Percentiles rank a stretch among this genome's conserved stretches.
These are phyloP conservation scores for Microctenopoma steveboyesi DNA, from an alignment of 2,797 vertebrate species.

Conservation along the genomic window DNA sequence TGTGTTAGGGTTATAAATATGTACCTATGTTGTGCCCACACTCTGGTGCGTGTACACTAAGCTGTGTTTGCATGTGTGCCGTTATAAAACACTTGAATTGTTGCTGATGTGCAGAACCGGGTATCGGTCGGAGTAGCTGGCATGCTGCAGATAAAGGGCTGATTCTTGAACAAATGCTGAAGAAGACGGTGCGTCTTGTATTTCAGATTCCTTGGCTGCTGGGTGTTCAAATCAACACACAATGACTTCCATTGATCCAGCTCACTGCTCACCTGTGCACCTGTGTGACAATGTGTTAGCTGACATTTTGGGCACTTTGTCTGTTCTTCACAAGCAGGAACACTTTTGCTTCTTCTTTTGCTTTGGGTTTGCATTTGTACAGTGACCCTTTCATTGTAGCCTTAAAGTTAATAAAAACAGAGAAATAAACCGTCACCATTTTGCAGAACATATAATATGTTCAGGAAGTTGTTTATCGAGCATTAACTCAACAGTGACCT, in stretches of 20 bases:
- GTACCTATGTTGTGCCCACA: too few species aligned
- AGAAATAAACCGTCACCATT: too few species aligned
- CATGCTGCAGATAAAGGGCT: not conserved
- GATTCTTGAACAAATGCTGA: not conserved
- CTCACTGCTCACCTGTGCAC: constrained; percentile 17
- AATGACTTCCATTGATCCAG: constrained; percentile 1
- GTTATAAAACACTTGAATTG: not conserved
- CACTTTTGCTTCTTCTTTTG: not conserved
- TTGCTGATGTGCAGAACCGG: not conserved
- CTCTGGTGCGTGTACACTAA: not conserved
- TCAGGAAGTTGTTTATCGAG: not conserved
- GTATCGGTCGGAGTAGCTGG: not conserved
- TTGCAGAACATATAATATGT: too few species aligned
- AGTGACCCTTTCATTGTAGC: not conserved
- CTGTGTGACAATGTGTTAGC: constrained; percentile 16
- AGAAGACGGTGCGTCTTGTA: constrained; percentile 20
- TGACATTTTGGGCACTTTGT: not conserved
- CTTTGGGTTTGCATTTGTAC: not conserved
- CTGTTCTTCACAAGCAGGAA: not conserved
- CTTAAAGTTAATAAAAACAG: not conserved
- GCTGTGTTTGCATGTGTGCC: not conserved
- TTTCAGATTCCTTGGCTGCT: constrained; percentile 24
- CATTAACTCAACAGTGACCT: not conserved
- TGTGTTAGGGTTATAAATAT: too few species aligned
- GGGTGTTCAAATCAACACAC: constrained; percentile 1